These are phyloP conservation scores for Mesorhabditis sp. DNA, from an alignment of 2,888 invertebrate species.

Conservation along the genomic window DNA sequence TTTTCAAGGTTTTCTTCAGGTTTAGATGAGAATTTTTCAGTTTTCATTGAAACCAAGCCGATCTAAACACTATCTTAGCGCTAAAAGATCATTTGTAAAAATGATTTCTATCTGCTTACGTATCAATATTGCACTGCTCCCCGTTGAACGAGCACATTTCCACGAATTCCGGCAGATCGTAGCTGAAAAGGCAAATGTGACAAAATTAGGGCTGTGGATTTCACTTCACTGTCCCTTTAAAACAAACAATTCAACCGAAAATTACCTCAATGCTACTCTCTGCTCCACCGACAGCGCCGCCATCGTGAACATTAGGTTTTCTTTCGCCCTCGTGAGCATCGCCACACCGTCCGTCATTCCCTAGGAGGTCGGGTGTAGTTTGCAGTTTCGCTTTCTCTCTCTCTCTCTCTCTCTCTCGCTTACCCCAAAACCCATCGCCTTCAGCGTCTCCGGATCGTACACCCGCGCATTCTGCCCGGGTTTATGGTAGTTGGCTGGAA, in stretches of 20 bases:
- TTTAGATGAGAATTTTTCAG: no score
- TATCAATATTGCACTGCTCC: slow-evolving; percentile 41
- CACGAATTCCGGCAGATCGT: slow-evolving; percentile 34
- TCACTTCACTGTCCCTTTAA: not conserved
- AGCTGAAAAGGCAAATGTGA: not conserved
- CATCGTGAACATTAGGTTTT: slow-evolving; percentile 48
- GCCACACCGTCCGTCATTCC: slow-evolving; percentile 48
- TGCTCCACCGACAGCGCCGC: slow-evolving; percentile 32
- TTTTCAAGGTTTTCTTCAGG: no score
- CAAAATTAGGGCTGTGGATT: not conserved
- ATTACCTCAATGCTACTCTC: not conserved
- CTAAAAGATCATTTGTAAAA: not conserved
- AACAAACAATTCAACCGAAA: not conserved
- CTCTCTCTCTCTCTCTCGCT: not conserved
- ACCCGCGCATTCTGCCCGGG: slow-evolving; percentile 10
- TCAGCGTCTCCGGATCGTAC: slow-evolving; percentile 40
- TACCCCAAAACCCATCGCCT: slow-evolving; percentile 45
- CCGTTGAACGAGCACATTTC: slow-evolving; percentile 50
- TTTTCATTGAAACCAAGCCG: no score
- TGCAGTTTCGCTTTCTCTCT: not conserved
- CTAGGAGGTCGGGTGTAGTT: slow-evolving; percentile 14
- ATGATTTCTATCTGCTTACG: slow-evolving; percentile 17
- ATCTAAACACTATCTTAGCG: no score
- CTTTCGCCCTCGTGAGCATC: slow-evolving; percentile 42
- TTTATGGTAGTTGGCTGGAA: not conserved